Conservation (phyloP, 2,888 invertebrate species). For the Conomelus anceps region DNA sequence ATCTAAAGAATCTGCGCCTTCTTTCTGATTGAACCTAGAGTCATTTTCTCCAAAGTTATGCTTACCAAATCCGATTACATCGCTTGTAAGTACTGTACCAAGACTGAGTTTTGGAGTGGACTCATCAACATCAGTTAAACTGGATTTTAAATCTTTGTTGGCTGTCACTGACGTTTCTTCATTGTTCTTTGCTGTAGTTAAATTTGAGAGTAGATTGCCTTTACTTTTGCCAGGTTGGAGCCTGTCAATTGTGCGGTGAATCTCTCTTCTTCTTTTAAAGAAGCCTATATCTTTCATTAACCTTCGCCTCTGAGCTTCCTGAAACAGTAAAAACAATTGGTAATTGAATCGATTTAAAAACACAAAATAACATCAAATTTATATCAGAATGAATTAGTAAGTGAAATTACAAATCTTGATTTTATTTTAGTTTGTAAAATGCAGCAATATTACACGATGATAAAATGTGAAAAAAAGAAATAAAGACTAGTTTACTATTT, state of each 20-base stretch:
- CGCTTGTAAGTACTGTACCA: conserved; percentile 72
- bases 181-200: conserved; percentile 37
- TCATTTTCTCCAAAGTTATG: conserved; percentile 53
- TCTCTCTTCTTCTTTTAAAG: conserved; percentile 56
- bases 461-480: too few relatives aligned
- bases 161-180: conserved; percentile 30
- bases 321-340: too few relatives aligned
- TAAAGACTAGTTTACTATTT: too few relatives aligned
- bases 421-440: too few relatives aligned
- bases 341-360: too few relatives aligned
- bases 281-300: conserved; percentile 39
- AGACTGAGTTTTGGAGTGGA: conserved; percentile 74
- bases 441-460: too few relatives aligned
- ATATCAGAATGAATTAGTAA: too few relatives aligned
- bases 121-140: conserved; percentile 41
- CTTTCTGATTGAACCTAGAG: conserved; percentile 32
- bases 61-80: conserved; percentile 58
- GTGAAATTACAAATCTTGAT: too few relatives aligned
- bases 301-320: conserved; percentile 44
- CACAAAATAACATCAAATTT: too few relatives aligned
- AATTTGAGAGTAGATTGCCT: conserved; percentile 70
- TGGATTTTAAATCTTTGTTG: conserved; percentile 19
- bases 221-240: conserved; percentile 82
- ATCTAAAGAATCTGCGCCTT: conserved; percentile 30
- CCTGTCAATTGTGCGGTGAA: conserved; percentile 75